Evolutionary conservation across 2,113 vertebrate species (phyloP), one percentile per base, ranked within the genome.

Genomic region (Silurus asotus): DNA sequence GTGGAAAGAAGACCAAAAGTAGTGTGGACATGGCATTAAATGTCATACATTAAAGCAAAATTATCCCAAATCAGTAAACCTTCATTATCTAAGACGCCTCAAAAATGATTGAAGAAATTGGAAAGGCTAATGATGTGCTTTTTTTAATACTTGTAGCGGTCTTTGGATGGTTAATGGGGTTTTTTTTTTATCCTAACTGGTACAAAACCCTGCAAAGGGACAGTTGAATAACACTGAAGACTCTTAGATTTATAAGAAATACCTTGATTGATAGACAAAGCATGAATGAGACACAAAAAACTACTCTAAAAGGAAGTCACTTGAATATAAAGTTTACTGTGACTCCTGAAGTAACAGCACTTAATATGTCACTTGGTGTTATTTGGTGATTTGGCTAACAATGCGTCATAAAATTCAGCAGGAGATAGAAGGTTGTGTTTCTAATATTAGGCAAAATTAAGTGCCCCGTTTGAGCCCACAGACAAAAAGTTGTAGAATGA

Each of bases 331-430:
- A 15, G 13, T 56, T 78, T 23, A 6, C 45, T 58, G 56, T 28
- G 28, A 61, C 70, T 51, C 70, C 83, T 84, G 65, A 79, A 69
- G 77, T 10, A 61, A 9, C 6, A 7, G 13, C 48, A 49, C 51
- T 58, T 58, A 85, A 79, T 79, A 77, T 65, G 48, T n/a, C 56
- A 75, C 75, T 70, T 25, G 20, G 15, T 64, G 65, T 77, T 25
- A 76, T 77, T 78, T 61, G 45, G 72, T 23, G 37, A 37, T 37
- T 37, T 37, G 25, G n/a, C 77, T 85, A 77, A 85, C 28, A 53
- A 79, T 56, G 84, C 62, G 7, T 58, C 84, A 79, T 85, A 85
- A 85, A 85, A 65, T 67, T 48, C 28, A 79, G 62, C 51, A 58
- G 53, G 75, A 64, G 61, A 19, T 62, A 67, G 62, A 67, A 37